Evolutionary conservation across 2,113 vertebrate species (phyloP), one percentile per base, ranked within the genome.

Genomic region (Melierax canorus): DNA sequence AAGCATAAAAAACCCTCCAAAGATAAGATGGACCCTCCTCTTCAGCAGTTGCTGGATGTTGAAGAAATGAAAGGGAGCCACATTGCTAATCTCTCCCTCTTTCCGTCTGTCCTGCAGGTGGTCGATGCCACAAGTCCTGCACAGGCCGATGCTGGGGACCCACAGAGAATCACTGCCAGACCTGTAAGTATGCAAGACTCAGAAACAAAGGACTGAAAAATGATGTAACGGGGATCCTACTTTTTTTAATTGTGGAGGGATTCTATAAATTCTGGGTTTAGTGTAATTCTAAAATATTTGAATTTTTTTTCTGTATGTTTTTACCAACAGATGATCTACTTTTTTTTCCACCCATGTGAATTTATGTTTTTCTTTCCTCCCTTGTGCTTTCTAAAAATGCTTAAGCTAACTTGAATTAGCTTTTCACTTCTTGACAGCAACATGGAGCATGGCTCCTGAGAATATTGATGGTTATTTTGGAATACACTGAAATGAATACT

Each of bases 81-180:
- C 16, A 7, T 72, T 76, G 58, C 29, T 88, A 34, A 96, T 38
- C 46, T 38, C 4, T 27, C 11, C 92, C 7, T 45, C 8, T 45
- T 88, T 86, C 60, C 92, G 79, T 94, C 62, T 94, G 46, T 86
- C 96, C 90, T 95, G 29, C 96, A 99, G 99, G 99, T 98, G 98
- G 98, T 88, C 98, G 98, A 27, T 99, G 99, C 96, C 99, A 99
- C 94, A 99, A 99, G 64, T 99, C 99, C 17, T 99, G 99, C 95
- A 99, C 98, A 12, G 99, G 99, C 69, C 98, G 99, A 53, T 99
- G 99, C 96, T 99, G 99, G 99, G 99, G 99, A 73, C 99, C 99
- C 63, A 99, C 99, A 12, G 99, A 99, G 67, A 98, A 99, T 77
- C 99, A 99, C 90, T 99, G 99, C 96, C 99, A 99, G 97, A 99